Evolutionary conservation across 2,797 vertebrate genomes (phyloP).

Genomic region (Nasua narica): DNA sequence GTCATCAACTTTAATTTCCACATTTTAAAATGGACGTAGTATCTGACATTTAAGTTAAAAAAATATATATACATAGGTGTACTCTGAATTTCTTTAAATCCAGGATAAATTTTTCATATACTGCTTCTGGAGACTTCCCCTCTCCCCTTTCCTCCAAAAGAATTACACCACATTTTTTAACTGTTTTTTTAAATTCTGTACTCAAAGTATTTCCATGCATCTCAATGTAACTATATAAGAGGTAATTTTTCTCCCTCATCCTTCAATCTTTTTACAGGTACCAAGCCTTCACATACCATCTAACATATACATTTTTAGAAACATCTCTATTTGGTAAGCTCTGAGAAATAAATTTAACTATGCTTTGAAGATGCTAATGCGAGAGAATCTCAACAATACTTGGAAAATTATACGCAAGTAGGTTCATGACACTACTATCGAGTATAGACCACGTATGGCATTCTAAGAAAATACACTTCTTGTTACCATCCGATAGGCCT

Average conservation of each 20-base stretch:
- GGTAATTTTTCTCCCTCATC: neutral
- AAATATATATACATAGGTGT: neutral
- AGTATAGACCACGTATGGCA: neutral
- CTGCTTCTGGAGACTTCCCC: neutral
- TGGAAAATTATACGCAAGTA: neutral
- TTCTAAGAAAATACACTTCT: constrained; percentile 16
- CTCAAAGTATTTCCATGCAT: neutral
- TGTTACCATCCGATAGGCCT: neutral
- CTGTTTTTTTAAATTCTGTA: neutral
- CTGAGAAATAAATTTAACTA: neutral
- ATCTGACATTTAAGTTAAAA: neutral
- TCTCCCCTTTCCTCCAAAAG: neutral
- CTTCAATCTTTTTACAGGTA: neutral
- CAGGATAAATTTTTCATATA: constrained; percentile 17
- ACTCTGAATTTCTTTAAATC: neutral
- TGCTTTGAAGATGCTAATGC: neutral
- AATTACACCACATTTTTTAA: neutral
- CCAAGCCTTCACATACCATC: neutral
- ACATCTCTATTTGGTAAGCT: neutral
- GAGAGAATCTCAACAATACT: neutral
- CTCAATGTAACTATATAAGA: neutral
- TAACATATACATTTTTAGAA: neutral
- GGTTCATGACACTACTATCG: neutral
- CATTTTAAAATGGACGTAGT: neutral
- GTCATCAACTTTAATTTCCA: neutral